Base-by-base conservation (phyloP, 2,888 invertebrate genomes). In the Diaphora mendica region DNA sequence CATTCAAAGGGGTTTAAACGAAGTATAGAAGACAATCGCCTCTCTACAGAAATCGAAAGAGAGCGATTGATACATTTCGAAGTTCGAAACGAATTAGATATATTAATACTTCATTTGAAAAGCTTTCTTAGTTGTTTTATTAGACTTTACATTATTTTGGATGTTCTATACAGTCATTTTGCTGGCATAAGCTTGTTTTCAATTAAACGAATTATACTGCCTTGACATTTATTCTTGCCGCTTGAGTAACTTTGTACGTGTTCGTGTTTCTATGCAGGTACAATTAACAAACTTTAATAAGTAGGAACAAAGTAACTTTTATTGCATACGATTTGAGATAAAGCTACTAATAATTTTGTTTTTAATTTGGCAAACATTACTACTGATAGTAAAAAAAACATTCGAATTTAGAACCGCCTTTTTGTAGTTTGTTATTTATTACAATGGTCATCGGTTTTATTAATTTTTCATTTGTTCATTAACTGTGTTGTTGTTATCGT, bases 81-180 rank as follows among this genome's bases (percentile, higher is more conserved):
- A 33, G 23, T n/a, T 69, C 64, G 20, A 64, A 68, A 62, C 69
- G 64, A 73, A 64, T 69, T 59, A 73, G 55, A 55, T 73, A 59
- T 69, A 62, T 13, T 42, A 59, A 42, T 55, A 59, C 17, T 68
- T 68, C 64, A 68, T 39, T 65, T 64, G 39, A 59, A 69, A 33
- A 73, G 33, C 30, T 69, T 69, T 30, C n/a, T 26, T 59, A 17
- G 3, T 39, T 35, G n/a, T 67, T 35, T 55, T 23, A 59, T 13
- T 26, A 15, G 23, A 33, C 13, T 51, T 35, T 59, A 55, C 59
- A 59, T 59, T n/a, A 33, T 68, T 68, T 68, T 15, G 33, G 4
- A 23, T 35, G 33, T 64, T 64, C 26, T 26, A 48, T 33, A 51
- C 23, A n/a, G n/a, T n/a, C n/a, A 51, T 35, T 51, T 51, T 51